Percentiles rank a stretch among this genome's conserved stretches.
Conservation (phyloP, 1,140 invertebrate species). For the Trinorchestia longiramus region DNA sequence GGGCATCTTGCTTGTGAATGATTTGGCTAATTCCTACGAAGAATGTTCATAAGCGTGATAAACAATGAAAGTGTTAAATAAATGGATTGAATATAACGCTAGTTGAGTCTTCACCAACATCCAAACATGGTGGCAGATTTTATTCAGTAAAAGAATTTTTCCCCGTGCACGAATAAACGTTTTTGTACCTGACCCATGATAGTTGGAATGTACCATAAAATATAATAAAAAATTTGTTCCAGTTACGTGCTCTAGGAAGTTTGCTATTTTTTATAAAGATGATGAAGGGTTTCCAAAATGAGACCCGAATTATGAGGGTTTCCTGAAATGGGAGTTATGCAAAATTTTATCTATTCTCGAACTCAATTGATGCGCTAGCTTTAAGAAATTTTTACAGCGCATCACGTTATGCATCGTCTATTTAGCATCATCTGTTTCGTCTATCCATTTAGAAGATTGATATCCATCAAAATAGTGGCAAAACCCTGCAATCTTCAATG, state of each 20-base stretch:
- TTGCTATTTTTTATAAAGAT: neutral
- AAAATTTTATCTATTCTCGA: neutral
- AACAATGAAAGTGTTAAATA: neutral
- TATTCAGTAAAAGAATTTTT: neutral
- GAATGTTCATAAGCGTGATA: neutral
- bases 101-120: neutral
- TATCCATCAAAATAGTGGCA: neutral
- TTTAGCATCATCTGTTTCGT: too few species aligned
- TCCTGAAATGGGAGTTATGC: neutral
- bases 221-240: neutral
- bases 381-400: neutral
- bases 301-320: neutral
- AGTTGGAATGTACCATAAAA: neutral
- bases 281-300: neutral
- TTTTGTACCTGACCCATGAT: neutral
- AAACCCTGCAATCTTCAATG: neutral
- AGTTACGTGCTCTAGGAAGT: neutral
- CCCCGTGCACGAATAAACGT: neutral
- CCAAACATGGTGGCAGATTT: neutral
- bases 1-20: neutral
- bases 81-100: neutral
- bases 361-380: neutral
- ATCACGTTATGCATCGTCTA: neutral
- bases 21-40: neutral
- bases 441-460: neutral